Conservation (phyloP, 2,113 vertebrate genomes). For the Pyrgilauda ruficollis region DNA sequence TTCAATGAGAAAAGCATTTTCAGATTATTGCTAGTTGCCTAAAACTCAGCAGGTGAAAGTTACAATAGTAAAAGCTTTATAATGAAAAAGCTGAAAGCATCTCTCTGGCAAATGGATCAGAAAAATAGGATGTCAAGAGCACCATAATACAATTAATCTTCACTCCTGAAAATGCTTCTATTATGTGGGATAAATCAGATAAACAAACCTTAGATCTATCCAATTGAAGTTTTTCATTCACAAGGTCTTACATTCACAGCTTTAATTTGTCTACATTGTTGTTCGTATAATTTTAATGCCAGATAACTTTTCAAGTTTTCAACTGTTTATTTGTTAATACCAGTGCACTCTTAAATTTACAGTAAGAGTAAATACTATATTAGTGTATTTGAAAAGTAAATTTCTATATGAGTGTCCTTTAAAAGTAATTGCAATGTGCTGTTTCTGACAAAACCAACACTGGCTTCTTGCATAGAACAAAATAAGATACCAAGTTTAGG, state of each 20-base stretch:
- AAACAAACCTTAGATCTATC: slow-evolving; percentile 51
- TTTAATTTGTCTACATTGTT: background rate
- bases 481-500: background rate
- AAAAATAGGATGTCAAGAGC: slow-evolving; percentile 69
- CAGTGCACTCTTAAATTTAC: background rate
- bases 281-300: slow-evolving; percentile 17
- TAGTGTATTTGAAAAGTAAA: background rate
- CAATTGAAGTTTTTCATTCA: slow-evolving; percentile 38
- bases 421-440: background rate
- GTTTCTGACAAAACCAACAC: background rate
- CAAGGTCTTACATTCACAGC: slow-evolving; percentile 21
- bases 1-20: slow-evolving; percentile 41
- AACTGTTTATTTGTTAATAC: background rate
- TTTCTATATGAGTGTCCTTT: background rate
- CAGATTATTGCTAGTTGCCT: slow-evolving; percentile 62
- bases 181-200: slow-evolving; percentile 66
- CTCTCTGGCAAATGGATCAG: slow-evolving; percentile 68
- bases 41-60: slow-evolving; percentile 73
- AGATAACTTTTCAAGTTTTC: background rate
- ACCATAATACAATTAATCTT: slow-evolving; percentile 70
- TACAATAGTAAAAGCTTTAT: slow-evolving; percentile 63
- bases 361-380: background rate
- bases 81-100: slow-evolving; percentile 72
- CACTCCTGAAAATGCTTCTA: slow-evolving; percentile 43
- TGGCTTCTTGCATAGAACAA: background rate